phyloP scores from a whole-genome alignment of 2,888 invertebrate genomes.

The Kryphioiulus occultus region DNA sequence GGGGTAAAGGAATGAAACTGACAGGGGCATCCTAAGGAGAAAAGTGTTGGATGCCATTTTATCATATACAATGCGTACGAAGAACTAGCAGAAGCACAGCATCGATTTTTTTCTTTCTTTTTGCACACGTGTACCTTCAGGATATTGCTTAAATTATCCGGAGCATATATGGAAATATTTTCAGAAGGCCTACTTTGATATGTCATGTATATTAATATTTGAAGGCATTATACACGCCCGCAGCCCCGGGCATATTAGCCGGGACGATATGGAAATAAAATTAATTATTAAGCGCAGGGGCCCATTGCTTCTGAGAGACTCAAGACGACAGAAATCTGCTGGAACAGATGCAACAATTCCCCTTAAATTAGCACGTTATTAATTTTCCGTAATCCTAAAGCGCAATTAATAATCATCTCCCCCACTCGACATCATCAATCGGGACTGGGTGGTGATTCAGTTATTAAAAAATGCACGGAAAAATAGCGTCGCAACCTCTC shows the following conservation, averaged over 20 bases:
- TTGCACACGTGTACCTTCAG: background rate
- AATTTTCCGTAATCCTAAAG: background rate
- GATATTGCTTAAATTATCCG: background rate
- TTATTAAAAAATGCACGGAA: background rate
- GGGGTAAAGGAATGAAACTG: background rate
- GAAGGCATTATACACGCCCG: background rate
- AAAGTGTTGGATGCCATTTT: background rate
- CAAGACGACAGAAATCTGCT: background rate
- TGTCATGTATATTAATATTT: constrained; percentile 5
- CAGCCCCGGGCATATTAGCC: background rate
- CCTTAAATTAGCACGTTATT: background rate
- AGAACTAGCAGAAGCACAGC: no score
- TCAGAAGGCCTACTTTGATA: background rate
- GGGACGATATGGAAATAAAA: background rate
- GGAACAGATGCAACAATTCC: background rate
- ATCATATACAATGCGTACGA: no score
- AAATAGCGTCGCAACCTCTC: no score
- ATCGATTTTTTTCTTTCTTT: background rate
- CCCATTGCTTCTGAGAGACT: background rate
- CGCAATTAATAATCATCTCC: constrained; percentile 5
- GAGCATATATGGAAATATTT: background rate
- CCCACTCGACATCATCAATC: background rate
- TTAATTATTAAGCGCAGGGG: background rate
- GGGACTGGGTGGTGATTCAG: background rate
- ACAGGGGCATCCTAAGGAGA: background rate